Percentiles rank a stretch among this genome's conserved stretches.
These are phyloP conservation scores for Nebria salina DNA, from an alignment of 2,888 invertebrate genomes.

Conservation along the genomic window DNA sequence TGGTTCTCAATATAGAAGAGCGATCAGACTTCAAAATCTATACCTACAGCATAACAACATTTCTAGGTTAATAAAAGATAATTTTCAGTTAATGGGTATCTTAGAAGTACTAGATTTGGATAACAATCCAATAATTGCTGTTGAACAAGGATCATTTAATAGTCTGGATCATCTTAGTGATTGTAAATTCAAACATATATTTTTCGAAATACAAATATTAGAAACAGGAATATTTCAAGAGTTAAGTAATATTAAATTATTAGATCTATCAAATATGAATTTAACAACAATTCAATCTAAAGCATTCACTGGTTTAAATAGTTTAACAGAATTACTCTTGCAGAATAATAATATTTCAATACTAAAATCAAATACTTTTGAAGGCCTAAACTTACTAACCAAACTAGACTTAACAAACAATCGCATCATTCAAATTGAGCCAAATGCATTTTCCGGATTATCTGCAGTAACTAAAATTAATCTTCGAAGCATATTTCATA, in stretches of 20 bases:
- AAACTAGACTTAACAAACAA: slow-evolving; percentile 21
- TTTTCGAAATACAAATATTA: slow-evolving; percentile 10
- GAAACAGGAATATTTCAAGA: slow-evolving; percentile 16
- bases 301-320: slow-evolving; percentile 21
- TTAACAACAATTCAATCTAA: slow-evolving; percentile 13
- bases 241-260: neutral
- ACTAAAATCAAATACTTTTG: slow-evolving; percentile 12
- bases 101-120: too few species aligned
- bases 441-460: slow-evolving; percentile 4
- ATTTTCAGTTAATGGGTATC: too few species aligned
- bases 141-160: neutral
- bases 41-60: too few species aligned
- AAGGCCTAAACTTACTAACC: neutral
- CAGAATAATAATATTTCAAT: slow-evolving; percentile 26
- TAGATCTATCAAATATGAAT: slow-evolving; percentile 33
- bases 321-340: slow-evolving; percentile 9
- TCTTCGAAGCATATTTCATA: too few species aligned
- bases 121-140: neutral
- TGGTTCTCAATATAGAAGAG: too few species aligned
- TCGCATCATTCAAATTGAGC: slow-evolving; percentile 26
- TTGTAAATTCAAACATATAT: slow-evolving; percentile 19
- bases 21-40: too few species aligned
- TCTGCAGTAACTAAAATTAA: too few species aligned
- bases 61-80: too few species aligned
- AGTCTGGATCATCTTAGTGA: neutral